Evolutionary conservation across 2,113 vertebrate species (phyloP), one percentile per base, ranked within the genome.

Genomic region (Ictidomys tridecemlineatus): DNA sequence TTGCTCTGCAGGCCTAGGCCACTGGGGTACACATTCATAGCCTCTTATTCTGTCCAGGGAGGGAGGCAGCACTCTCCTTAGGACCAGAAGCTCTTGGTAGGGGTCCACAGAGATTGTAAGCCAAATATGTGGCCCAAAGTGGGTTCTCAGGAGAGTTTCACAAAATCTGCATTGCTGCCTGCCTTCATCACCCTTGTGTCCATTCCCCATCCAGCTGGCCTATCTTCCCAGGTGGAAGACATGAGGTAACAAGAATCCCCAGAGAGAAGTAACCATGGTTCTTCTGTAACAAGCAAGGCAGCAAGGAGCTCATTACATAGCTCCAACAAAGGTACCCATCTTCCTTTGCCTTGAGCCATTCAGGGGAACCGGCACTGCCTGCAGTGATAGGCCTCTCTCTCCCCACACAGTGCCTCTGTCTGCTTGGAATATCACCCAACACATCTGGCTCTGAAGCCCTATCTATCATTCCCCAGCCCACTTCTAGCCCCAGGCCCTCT

Each of bases 211-310:
- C 51, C n/a, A 39, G 58, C 34, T 39, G 39, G 79, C 13, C 24
- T 61, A 65, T 30, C 42, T 45, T 70, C 85, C n/a, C n/a, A n/a
- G 82, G 65, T 17, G 22, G 14, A 93, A 77, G 51, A 63, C 91
- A 85, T 2, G 34, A 93, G 74, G 90, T 69, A 93, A 28, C 0
- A 7, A 16, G 61, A 70, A 20, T 87, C 96, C 88, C 94, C 26
- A 4, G 93, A 83, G 91, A 82, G 63, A 83, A 37, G 97, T 87
- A 93, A 97, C 95, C 92, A 84, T 67, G 84, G 92, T 18, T 95
- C 45, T 53, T 87, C 39, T 5, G 4, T 26, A 94, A 85, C 30
- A 72, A 89, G 89, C 56, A 53, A 61, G 65, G 58, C 69, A 65
- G 48, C 65, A 56, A 76, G 53, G 45, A 77, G 74, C 65, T 87